Evolutionary conservation across 2,797 vertebrate genomes (phyloP).

Genomic region (Sebastes miniatus): DNA sequence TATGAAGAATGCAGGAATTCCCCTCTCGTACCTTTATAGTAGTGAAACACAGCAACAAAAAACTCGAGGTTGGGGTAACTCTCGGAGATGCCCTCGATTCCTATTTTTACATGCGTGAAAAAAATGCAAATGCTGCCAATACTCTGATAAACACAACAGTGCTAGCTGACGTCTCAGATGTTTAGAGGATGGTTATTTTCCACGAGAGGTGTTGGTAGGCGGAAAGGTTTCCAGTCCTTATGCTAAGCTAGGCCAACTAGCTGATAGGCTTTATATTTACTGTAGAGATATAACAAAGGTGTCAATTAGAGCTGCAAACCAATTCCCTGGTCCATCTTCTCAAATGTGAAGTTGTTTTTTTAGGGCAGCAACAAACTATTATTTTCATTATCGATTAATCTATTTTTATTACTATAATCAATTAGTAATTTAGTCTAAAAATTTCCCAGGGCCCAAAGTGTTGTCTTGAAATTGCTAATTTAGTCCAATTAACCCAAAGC

Average conservation of each 20-base stretch:
- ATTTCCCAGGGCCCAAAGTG: no score
- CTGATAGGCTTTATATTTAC: neutral
- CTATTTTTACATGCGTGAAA: neutral
- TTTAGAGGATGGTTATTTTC: neutral
- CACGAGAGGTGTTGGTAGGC: neutral
- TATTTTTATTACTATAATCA: neutral
- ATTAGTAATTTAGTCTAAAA: neutral
- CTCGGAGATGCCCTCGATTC: neutral
- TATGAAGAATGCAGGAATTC: conserved; percentile 18
- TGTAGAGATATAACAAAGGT: neutral
- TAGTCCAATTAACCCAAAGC: neutral
- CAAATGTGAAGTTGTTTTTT: neutral
- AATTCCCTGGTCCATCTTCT: neutral
- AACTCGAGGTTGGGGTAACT: neutral
- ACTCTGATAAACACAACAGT: neutral
- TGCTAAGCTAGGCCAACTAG: neutral
- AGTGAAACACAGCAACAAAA: neutral
- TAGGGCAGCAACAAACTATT: neutral
- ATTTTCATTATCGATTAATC: neutral
- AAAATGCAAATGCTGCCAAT: neutral
- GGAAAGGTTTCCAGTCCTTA: neutral
- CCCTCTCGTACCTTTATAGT: conserved; percentile 18
- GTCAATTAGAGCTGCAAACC: neutral
- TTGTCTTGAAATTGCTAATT: neutral
- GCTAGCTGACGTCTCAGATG: neutral